phyloP scores from a whole-genome alignment of 2,888 invertebrate species.

The Luffia ferchaultella region DNA sequence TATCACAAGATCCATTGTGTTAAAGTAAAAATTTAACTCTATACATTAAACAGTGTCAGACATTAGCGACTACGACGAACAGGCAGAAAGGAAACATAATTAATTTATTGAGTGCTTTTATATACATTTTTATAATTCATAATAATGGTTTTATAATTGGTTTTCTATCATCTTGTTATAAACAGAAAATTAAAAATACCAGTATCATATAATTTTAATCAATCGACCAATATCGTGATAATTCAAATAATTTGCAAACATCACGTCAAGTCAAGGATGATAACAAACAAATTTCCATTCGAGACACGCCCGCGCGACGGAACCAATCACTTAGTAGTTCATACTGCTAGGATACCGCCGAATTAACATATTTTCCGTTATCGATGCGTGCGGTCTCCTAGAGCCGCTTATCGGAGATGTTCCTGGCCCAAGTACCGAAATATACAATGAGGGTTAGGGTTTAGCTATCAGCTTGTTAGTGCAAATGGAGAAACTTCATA shows the following conservation, averaged over 20 bases:
- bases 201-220: no score
- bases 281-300: slow-evolving; percentile 30
- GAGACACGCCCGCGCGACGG: slow-evolving; percentile 46
- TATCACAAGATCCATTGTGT: no score
- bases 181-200: no score
- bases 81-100: no score
- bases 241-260: slow-evolving; percentile 12
- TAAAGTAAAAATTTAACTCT: no score
- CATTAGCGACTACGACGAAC: no score
- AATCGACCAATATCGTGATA: background rate
- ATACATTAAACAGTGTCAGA: no score
- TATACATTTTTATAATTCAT: no score
- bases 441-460: slow-evolving; percentile 41
- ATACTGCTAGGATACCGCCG: slow-evolving; percentile 46
- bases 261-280: slow-evolving; percentile 17
- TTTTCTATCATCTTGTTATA: no score
- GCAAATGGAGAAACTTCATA: slow-evolving; percentile 4
- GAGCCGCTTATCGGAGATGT: slow-evolving; percentile 51
- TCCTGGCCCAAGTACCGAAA: slow-evolving; percentile 33
- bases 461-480: slow-evolving; percentile 5
- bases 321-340: slow-evolving; percentile 64
- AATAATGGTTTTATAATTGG: no score
- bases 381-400: slow-evolving; percentile 20
- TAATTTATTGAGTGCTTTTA: no score
- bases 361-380: slow-evolving; percentile 65